Evolutionary conservation across 2,888 invertebrate species (phyloP), one percentile per base, ranked within the genome.

Genomic region (Chloroclysta siterata): DNA sequence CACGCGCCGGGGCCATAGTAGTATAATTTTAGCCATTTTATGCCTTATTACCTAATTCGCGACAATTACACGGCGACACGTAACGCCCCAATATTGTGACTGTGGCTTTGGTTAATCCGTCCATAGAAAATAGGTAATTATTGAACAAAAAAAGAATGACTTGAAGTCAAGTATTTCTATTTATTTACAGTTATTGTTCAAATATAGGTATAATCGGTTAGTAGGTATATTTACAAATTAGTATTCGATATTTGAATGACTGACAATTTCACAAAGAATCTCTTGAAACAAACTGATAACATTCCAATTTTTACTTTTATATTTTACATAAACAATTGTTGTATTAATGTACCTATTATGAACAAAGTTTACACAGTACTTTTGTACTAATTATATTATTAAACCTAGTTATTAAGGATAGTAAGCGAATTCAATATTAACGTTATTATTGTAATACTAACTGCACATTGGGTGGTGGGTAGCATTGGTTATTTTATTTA

Each of bases 381-480:
- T 56, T 53, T 57, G 52, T 62, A 57, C 57, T 44, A 65, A 61
- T 39, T 61, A 48, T 48, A 11, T 29, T 41, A 48, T 15, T 46
- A 33, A 15, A 39, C 36, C 13, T 36, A 55, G n/a, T n/a, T 36
- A 36, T 8, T 10, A n/a, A n/a, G n/a, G n/a, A n/a, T 33, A 33
- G 13, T 42, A 42, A 41, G 14, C 13, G 22, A n/a, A 44, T 11
- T 7, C 15, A 69, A 69, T 28, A 48, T 29, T 29, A 11, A 2
- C 11, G 15, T 73, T 60, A 64, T 63, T 68, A 73, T 73, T 72
- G 57, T 69, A 74, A 65, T 60, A 68, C 50, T 78, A 70, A 82
- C 76, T 71, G 76, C 76, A 68, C 70, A 68, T 74, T 77, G 87
- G 90, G 92, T 90, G 90, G 88, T 88, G 90, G 90, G 90, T 90